Percentiles rank a stretch among this genome's conserved stretches.
phyloP scores from a whole-genome alignment of 2,888 invertebrate genomes.

The Drosophila kanekoi region DNA sequence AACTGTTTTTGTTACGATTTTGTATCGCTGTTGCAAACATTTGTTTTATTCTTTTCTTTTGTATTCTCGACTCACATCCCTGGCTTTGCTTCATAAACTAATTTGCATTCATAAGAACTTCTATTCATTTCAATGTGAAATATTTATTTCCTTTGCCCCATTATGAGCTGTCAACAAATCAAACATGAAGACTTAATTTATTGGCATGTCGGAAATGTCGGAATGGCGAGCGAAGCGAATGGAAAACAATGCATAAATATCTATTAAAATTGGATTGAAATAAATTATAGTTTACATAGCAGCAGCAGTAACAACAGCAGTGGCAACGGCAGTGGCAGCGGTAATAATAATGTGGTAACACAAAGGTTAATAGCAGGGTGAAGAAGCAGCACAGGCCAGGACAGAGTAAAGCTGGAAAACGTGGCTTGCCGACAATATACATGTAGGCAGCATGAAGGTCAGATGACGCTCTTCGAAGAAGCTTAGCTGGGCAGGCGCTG shows the following conservation, averaged over 20 bases:
- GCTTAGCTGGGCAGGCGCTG: conserved; percentile 38
- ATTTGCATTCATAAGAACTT: background rate
- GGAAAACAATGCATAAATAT: conserved; percentile 72
- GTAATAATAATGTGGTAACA: conserved; percentile 34
- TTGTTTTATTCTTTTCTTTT: background rate
- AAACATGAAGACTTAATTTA: conserved; percentile 53
- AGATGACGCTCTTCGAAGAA: conserved; percentile 28
- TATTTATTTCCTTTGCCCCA: conserved; percentile 8
- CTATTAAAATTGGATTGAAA: conserved; percentile 73
- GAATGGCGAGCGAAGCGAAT: conserved; percentile 28
- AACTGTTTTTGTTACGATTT: no score
- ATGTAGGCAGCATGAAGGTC: conserved; percentile 39
- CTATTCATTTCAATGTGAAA: conserved; percentile 1
- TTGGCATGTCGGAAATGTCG: conserved; percentile 62
- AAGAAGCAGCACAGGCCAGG: no score
- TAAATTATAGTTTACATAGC: conserved; percentile 65
- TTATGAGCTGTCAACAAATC: conserved; percentile 40
- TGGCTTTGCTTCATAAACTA: background rate
- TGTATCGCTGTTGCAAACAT: background rate
- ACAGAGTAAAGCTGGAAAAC: no score
- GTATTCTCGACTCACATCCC: background rate
- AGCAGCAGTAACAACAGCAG: background rate
- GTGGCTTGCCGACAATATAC: no score
- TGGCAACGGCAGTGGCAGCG: background rate
- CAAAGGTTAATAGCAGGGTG: conserved; percentile 1